Percentiles rank a stretch among this genome's conserved stretches.
These are phyloP conservation scores for Hirudo medicinalis DNA, from an alignment of 1,140 invertebrate species.

Conservation along the genomic window DNA sequence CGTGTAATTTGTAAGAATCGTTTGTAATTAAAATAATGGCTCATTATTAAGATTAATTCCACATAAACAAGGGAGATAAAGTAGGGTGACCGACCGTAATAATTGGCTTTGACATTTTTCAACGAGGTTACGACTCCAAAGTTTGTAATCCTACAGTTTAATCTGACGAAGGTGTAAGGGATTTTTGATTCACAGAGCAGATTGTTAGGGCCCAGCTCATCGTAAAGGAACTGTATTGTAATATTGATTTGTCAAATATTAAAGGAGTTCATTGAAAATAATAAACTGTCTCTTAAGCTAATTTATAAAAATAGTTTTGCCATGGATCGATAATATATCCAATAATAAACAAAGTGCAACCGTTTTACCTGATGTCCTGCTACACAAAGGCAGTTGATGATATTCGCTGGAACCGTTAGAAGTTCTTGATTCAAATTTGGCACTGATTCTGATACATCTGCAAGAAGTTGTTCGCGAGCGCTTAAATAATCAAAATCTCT, in stretches of 20 bases:
- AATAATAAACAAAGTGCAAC: too few relatives aligned
- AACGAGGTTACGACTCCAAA: constrained; percentile 54
- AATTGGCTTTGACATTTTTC: constrained; percentile 61
- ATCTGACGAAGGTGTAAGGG: constrained; percentile 39
- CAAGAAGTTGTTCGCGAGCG: neutral
- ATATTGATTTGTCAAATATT: constrained; percentile 12
- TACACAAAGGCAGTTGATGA: constrained; percentile 54
- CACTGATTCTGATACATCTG: constrained; percentile 47
- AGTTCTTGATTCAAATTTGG: constrained; percentile 52
- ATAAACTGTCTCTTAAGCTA: too few relatives aligned
- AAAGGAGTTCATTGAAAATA: too few relatives aligned
- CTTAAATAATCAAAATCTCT: too few relatives aligned
- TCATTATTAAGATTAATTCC: neutral
- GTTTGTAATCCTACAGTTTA: constrained; percentile 56
- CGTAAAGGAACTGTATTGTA: constrained; percentile 20
- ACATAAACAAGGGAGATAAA: constrained; percentile 8
- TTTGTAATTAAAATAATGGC: constrained; percentile 2
- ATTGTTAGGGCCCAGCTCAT: constrained; percentile 16
- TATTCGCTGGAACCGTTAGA: constrained; percentile 50
- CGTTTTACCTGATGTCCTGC: constrained; percentile 54
- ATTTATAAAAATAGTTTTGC: too few relatives aligned
- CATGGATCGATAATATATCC: too few relatives aligned
- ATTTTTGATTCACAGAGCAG: constrained; percentile 15
- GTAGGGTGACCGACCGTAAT: constrained; percentile 50
- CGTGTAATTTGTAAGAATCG: too few relatives aligned